Conservation (phyloP, 2,113 vertebrate genomes). For the Blennius ocellaris region DNA sequence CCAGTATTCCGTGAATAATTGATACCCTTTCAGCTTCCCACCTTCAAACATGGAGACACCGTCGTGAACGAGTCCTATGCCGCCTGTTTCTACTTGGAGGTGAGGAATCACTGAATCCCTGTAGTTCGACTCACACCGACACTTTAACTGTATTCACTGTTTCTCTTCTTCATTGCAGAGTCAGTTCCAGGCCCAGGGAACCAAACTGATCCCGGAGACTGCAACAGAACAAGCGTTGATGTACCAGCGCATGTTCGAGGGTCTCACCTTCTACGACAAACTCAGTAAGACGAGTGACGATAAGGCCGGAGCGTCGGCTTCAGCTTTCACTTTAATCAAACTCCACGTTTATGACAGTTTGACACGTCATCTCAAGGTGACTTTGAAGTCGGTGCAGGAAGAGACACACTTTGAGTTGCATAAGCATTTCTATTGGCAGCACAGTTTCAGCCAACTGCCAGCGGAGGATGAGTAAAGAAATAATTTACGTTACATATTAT, state of each 20-base stretch:
- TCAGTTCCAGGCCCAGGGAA: slow-evolving; percentile 80
- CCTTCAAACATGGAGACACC: slow-evolving; percentile 78
- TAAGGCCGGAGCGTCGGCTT: too few species aligned
- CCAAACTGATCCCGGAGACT: slow-evolving; percentile 74
- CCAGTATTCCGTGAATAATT: too few species aligned
- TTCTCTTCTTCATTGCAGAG: slow-evolving; percentile 66
- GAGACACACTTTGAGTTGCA: slow-evolving; percentile 4
- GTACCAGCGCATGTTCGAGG: slow-evolving; percentile 82
- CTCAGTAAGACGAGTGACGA: slow-evolving; percentile 65
- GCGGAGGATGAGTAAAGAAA: too few species aligned
- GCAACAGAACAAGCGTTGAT: slow-evolving; percentile 72
- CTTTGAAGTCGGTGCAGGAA: slow-evolving; percentile 71
- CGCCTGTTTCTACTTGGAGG: slow-evolving; percentile 84
- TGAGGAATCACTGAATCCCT: slow-evolving; percentile 53
- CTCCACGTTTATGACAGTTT: slow-evolving; percentile 50
- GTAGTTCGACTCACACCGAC: too few species aligned
- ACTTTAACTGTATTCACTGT: background rate
- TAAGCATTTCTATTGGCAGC: too few species aligned
- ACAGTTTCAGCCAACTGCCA: too few species aligned
- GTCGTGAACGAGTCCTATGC: slow-evolving; percentile 83
- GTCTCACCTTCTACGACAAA: slow-evolving; percentile 73
- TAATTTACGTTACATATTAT: too few species aligned
- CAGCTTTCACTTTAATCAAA: too few species aligned
- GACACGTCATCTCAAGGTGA: too few species aligned
- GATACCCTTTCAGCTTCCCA: slow-evolving; percentile 69